A percentile compares a stretch with the other conserved stretches of the same genome.
Evolutionary conservation across 2,113 vertebrate genomes (phyloP).

Genomic region (Hylia prasina): DNA sequence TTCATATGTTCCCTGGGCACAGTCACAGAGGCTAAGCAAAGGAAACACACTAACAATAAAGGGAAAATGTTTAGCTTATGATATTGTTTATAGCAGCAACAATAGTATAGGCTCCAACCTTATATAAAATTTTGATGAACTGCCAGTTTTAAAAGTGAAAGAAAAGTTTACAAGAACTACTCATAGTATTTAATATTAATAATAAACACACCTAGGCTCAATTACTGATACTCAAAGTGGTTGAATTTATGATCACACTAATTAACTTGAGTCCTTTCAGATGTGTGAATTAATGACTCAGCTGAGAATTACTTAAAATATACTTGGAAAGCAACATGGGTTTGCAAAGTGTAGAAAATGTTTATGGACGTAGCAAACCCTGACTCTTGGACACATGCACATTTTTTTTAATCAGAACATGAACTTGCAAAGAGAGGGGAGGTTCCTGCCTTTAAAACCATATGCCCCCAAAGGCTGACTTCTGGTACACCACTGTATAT

Average conservation of each 20-base stretch:
- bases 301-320: background rate
- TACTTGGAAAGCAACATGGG: background rate
- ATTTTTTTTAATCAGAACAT: background rate
- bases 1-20: background rate
- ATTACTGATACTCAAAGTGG: background rate
- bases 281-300: slow-evolving; percentile 6
- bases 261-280: background rate
- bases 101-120: background rate
- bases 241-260: background rate
- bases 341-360: background rate
- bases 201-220: background rate
- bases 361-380: background rate
- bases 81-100: slow-evolving; percentile 8
- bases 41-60: slow-evolving; percentile 33
- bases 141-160: background rate
- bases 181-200: background rate
- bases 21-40: background rate
- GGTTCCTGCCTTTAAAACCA: background rate
- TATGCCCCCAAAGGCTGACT: background rate
- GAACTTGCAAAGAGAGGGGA: background rate
- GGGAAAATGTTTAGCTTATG: slow-evolving; percentile 10
- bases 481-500: background rate
- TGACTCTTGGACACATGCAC: rapidly evolving
- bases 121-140: background rate
- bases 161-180: background rate